A percentile compares a stretch with the other conserved stretches of the same genome.
Evolutionary conservation across 2,888 invertebrate species (phyloP).

Genomic region (Cheiracanthium punctorium): DNA sequence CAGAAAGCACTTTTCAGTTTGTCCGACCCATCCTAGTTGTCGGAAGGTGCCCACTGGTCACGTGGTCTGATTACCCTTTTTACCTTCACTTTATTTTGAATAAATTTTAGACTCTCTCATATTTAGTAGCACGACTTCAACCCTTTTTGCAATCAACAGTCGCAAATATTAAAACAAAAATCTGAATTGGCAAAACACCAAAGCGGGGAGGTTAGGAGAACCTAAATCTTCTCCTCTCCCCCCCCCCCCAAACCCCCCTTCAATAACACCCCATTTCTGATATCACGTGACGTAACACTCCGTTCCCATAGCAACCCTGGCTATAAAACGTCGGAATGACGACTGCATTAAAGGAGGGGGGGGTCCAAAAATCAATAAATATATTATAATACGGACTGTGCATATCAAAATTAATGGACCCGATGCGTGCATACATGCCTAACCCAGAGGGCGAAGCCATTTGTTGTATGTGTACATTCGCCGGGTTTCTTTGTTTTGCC

Average conservation of each 20-base stretch:
- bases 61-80: too few species aligned
- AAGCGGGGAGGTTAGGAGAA: slow-evolving; percentile 24
- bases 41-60: too few species aligned
- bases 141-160: slow-evolving; percentile 37
- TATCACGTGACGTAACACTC: slow-evolving; percentile 69
- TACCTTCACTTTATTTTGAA: too few species aligned
- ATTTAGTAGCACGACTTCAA: background rate
- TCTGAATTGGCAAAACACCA: slow-evolving; percentile 69
- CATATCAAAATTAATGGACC: slow-evolving; percentile 69
- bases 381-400: slow-evolving; percentile 68
- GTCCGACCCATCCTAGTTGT: too few species aligned
- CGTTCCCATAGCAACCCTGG: slow-evolving; percentile 61
- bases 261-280: slow-evolving; percentile 61
- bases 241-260: slow-evolving; percentile 36
- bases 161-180: slow-evolving; percentile 33
- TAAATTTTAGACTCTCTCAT: background rate
- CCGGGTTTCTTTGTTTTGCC: slow-evolving; percentile 61
- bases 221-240: slow-evolving; percentile 22
- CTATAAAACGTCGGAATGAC: slow-evolving; percentile 69
- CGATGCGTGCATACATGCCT: slow-evolving; percentile 64
- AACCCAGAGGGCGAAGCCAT: slow-evolving; percentile 48
- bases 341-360: slow-evolving; percentile 65
- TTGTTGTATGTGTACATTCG: slow-evolving; percentile 65
- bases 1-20: too few species aligned
- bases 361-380: slow-evolving; percentile 68